Evolutionary conservation across 2,797 vertebrate species (phyloP).

Genomic region (Babyrousa celebensis): DNA sequence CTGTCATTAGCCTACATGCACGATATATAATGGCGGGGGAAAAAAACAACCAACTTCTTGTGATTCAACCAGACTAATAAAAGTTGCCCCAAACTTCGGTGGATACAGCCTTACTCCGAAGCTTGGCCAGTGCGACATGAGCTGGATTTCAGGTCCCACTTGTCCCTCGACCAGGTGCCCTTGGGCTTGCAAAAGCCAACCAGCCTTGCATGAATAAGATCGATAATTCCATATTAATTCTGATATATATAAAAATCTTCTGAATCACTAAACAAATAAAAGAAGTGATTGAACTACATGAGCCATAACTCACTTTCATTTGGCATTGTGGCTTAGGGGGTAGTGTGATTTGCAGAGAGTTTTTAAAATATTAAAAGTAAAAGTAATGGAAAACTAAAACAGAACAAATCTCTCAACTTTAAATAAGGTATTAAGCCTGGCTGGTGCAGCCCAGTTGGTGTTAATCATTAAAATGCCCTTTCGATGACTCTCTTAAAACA

Average conservation of each 20-base stretch:
- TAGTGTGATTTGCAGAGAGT: background rate
- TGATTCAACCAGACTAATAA: background rate
- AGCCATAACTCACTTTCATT: background rate
- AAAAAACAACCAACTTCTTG: constrained; percentile 1
- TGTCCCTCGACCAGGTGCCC: background rate
- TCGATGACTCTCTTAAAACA: constrained; percentile 60
- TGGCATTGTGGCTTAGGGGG: background rate
- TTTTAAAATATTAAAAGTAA: constrained; percentile 51
- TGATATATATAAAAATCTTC: background rate
- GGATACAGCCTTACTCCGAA: too few relatives aligned
- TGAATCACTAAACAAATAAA: background rate
- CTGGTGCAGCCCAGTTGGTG: background rate
- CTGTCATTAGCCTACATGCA: background rate
- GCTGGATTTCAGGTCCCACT: background rate
- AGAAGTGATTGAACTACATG: background rate
- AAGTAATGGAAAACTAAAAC: constrained; percentile 23
- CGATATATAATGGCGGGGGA: background rate
- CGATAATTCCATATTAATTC: background rate
- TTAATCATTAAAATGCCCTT: constrained; percentile 83
- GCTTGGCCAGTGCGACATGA: accelerated
- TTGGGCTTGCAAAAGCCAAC: background rate
- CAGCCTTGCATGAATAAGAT: background rate
- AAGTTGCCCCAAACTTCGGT: background rate
- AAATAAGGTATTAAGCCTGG: constrained; percentile 38
- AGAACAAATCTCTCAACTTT: constrained; percentile 33